Base-by-base conservation (phyloP, 2,797 vertebrate genomes). In the Amblyopsis hoosieri region DNA sequence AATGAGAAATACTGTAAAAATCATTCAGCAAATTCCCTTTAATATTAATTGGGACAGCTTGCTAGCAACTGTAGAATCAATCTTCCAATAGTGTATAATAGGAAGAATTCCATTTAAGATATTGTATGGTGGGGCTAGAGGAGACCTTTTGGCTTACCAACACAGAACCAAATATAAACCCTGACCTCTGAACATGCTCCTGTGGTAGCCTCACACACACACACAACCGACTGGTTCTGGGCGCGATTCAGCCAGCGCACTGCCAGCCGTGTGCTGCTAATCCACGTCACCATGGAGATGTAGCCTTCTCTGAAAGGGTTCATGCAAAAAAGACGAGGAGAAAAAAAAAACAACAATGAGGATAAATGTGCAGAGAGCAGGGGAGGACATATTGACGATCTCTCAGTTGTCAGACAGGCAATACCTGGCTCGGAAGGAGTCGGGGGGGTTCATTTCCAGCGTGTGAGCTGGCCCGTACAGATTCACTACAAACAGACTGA, bases 261-360 rank as follows among this genome's bases (percentile, higher is more conserved):
- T 0, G 90, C 91, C 2, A 95, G 85, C 10, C 90, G 89, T 2
- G 93, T 94, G 80, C 87, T 93, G 69, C 91, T 91, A 79, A 93
- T 91, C 94, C 94, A 95, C 19, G 80, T 92, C 75, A 94, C 93
- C 91, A 94, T 91, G 64, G 92, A 93, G 79, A 95, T 90, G 81
- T 94, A 95, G 76, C 89, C 90, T 54, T 94, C 93, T 83, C 94
- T 95, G 81, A 73, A 72, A 64, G 68, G 65, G 66, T 63, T 12
- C 31, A 71, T 64, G 78, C 63, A 68, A 72, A 72, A 69, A 73
- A 76, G 64, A 54, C 8, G 12, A 46, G 12, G 45, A 46, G 45
- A 5, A n/a, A 9, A 15, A 15, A 15, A 37, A 73, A 50, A 69
- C 61, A 55, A 0, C 1, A 56, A 9, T 42, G 57, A 60, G 68